Base-by-base conservation (phyloP, 1,140 invertebrate species). In the Saxidomus purpurata region DNA sequence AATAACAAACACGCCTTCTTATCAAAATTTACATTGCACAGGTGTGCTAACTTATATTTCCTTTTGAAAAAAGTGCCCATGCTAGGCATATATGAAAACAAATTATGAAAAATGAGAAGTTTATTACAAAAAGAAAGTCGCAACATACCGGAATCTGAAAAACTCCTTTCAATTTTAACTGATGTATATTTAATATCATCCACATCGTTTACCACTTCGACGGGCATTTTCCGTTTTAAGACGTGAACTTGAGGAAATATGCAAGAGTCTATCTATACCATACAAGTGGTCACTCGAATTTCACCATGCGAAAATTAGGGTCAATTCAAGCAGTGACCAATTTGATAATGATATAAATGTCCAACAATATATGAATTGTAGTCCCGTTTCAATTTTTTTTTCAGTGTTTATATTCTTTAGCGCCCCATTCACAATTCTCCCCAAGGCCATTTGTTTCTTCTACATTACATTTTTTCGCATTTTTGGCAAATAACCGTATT, bases 201-300 rank as follows among this genome's bases (percentile, higher is more conserved):
- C 2, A 36, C 36, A 36, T 79, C 76, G 28, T 17, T 34, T 3
- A 38, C 25, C 6, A 36, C 49, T 6, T 79, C 76, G 76, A 79
- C 36, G 31, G 76, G 76, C 76, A 79, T 79, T 79, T 79, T 79
- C 76, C 76, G 76, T 79, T 79, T 79, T 77, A n/a, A 6, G 43
- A 36, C 31, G 36, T 38, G 67, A 71, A 36, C 34, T 38, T 71
- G 15, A 38, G 34, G 15, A 8, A 71, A 71, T 38, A 71, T 71
- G 22, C 17, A 38, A 2, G 38, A 71, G 13, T 11, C 25, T 63
- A 25, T 63, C n/a, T 63, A 71, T 13, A 28, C 31, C 22, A n/a
- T 40, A 79, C 76, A 79, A 79, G 76, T 79, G 76, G 76, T 79
- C 76, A 79, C 76, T 79, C 76, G 76, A 31, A 52, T 79, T 79